phyloP scores from a whole-genome alignment of 2,113 vertebrate species.

The Dermatemys mawii region DNA sequence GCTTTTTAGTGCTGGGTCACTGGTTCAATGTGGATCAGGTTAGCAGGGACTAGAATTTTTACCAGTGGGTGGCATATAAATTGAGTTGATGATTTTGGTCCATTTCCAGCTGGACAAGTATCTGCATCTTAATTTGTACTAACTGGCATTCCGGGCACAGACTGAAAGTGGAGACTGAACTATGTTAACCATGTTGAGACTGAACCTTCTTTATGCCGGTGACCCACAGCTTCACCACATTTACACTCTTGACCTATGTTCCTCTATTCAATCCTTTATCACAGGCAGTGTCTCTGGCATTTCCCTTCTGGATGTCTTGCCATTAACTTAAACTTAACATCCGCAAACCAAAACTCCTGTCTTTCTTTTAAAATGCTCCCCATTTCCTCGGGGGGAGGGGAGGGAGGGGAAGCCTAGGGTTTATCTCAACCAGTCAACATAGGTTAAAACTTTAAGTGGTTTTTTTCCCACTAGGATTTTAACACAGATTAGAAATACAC shows the following conservation, averaged over 20 bases:
- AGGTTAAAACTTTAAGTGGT: not conserved
- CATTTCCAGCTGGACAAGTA: not conserved
- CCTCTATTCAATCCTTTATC: not conserved
- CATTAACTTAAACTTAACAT: not conserved
- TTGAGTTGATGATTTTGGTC: not conserved
- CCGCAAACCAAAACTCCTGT: not conserved
- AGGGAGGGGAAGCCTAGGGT: not conserved
- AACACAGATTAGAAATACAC: not conserved
- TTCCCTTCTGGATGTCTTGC: not conserved
- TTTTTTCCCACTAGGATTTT: not conserved
- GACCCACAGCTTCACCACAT: not conserved
- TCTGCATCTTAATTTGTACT: not conserved
- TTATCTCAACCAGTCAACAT: not conserved
- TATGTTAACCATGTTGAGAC: not conserved
- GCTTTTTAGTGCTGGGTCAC: slow-evolving; percentile 61
- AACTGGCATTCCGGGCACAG: not conserved
- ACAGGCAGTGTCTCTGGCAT: not conserved
- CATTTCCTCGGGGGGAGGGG: not conserved
- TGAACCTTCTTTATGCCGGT: not conserved
- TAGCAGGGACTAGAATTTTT: slow-evolving; percentile 31
- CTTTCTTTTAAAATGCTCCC: not conserved
- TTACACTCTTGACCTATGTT: not conserved
- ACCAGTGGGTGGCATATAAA: not conserved
- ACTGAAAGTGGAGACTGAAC: not conserved
- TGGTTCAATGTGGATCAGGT: slow-evolving; percentile 52